A percentile compares a stretch with the other conserved stretches of the same genome.
Evolutionary conservation across 2,888 invertebrate species (phyloP).

Genomic region (Phytoseiulus persimilis): DNA sequence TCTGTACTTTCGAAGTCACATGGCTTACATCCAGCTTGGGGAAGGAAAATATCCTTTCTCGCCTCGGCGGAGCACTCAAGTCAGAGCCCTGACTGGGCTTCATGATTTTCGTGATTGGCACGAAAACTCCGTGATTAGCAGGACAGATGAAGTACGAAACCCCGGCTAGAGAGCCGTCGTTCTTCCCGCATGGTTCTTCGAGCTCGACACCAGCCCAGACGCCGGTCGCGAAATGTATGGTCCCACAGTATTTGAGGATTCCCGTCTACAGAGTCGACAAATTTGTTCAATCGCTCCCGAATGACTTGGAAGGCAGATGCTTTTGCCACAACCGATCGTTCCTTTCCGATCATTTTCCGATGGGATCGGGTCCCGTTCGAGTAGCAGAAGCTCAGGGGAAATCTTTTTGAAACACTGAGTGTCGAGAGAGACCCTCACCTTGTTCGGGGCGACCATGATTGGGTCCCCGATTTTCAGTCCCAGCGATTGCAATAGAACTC

Average conservation of each 20-base stretch:
- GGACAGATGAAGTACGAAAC: slow-evolving; percentile 52
- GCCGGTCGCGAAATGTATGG: slow-evolving; percentile 49
- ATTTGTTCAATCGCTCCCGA: neutral
- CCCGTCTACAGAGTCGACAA: slow-evolving; percentile 42
- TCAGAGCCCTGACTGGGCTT: slow-evolving; percentile 44
- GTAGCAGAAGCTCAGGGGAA: too few relatives aligned
- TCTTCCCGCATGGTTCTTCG: slow-evolving; percentile 53
- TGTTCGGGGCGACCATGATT: slow-evolving; percentile 47
- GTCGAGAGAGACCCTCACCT: slow-evolving; percentile 38
- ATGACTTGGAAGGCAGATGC: neutral
- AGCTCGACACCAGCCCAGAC: slow-evolving; percentile 55
- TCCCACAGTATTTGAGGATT: slow-evolving; percentile 45
- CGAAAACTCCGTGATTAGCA: slow-evolving; percentile 53
- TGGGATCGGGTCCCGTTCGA: too few relatives aligned
- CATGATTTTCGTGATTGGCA: slow-evolving; percentile 52
- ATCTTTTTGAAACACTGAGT: too few relatives aligned
- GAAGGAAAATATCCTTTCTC: slow-evolving; percentile 40
- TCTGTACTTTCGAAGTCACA: slow-evolving; percentile 52
- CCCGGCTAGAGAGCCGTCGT: slow-evolving; percentile 54
- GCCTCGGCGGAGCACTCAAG: neutral
- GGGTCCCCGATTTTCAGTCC: slow-evolving; percentile 52
- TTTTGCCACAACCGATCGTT: neutral
- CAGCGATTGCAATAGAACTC: slow-evolving; percentile 50
- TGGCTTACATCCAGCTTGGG: slow-evolving; percentile 50
- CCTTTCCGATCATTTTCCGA: too few relatives aligned